A percentile compares a stretch with the other conserved stretches of the same genome.
These are phyloP conservation scores for Prionailurus bengalensis DNA, from an alignment of 2,113 vertebrate species.

Conservation along the genomic window DNA sequence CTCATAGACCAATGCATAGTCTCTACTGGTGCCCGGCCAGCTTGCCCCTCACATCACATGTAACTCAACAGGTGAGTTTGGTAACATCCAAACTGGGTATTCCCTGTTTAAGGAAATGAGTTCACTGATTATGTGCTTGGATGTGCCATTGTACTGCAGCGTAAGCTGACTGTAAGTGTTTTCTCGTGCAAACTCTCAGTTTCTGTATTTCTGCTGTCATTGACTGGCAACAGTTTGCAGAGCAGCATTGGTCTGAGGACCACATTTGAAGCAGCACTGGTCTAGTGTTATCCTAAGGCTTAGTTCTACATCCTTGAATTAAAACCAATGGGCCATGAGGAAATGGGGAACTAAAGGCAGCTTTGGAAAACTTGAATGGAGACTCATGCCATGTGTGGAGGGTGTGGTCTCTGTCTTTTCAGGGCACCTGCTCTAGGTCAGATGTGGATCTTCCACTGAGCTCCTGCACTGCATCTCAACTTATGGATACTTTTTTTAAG, in stretches of 20 bases:
- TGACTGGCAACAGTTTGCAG: neutral
- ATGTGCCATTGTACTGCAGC: neutral
- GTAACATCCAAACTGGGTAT: neutral
- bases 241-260: neutral
- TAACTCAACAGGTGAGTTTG: neutral
- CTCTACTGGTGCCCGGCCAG: neutral
- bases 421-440: neutral
- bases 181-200: neutral
- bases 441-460: neutral
- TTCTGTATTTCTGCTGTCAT: neutral
- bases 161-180: neutral
- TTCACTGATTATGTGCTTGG: neutral
- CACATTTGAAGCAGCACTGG: neutral
- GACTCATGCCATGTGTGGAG: rapidly evolving
- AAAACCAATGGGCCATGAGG: neutral
- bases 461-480: neutral
- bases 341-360: neutral
- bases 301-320: neutral
- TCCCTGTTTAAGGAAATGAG: neutral
- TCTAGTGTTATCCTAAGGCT: too few relatives aligned
- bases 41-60: neutral
- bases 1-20: neutral
- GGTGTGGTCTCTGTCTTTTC: neutral
- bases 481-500: neutral
- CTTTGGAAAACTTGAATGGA: neutral